Evolutionary conservation across 2,113 vertebrate species (phyloP).

Genomic region (Ondatra zibethicus): DNA sequence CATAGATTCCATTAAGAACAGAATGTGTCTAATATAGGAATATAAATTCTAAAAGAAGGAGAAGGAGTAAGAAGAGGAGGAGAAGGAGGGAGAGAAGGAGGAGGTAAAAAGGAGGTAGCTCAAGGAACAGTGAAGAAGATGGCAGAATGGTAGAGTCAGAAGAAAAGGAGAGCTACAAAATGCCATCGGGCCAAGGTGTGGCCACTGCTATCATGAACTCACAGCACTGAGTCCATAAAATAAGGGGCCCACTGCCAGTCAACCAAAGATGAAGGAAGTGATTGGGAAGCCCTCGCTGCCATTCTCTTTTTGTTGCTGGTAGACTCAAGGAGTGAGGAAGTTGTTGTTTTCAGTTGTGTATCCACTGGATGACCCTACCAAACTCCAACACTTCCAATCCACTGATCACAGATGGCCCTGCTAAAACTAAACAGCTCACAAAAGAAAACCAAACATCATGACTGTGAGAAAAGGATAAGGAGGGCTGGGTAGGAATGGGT

Average conservation of each 20-base stretch:
- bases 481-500: background rate
- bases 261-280: background rate
- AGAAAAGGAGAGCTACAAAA: no score
- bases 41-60: background rate
- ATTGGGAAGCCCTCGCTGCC: background rate
- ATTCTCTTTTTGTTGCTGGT: background rate
- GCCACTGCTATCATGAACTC: background rate
- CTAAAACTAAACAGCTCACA: background rate
- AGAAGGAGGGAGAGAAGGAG: background rate
- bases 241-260: background rate
- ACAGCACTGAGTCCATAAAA: background rate
- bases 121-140: background rate
- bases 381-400: background rate
- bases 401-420: background rate
- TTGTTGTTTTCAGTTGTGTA: background rate
- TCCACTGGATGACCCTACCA: background rate
- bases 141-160: background rate
- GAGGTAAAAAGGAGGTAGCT: background rate
- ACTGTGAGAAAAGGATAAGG: background rate
- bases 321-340: background rate
- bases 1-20: background rate
- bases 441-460: background rate
- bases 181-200: background rate
- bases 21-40: no score
- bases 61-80: no score